Conservation (phyloP, 2,888 invertebrate genomes). For the Patella caerulea region DNA sequence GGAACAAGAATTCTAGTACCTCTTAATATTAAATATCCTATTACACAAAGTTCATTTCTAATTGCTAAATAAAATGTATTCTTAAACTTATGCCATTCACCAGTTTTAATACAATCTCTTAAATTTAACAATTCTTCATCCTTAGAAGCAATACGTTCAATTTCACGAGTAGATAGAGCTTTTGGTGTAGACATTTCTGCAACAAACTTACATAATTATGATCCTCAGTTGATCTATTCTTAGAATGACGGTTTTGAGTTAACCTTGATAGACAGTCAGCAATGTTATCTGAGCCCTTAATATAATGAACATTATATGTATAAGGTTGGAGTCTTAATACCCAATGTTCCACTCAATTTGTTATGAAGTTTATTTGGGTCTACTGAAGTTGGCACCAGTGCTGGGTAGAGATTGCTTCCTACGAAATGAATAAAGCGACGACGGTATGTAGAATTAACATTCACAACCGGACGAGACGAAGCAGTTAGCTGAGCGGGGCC, state of each 20-base stretch:
- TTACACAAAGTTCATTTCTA: neutral
- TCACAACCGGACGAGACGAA: too few species aligned
- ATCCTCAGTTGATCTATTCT: neutral
- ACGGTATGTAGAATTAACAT: too few species aligned
- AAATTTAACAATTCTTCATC: neutral
- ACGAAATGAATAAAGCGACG: too few species aligned
- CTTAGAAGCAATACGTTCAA: neutral
- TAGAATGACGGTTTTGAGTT: neutral
- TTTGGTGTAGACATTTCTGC: neutral
- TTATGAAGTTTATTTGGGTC: too few species aligned
- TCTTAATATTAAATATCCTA: conserved; percentile 1
- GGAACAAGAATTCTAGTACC: too few species aligned
- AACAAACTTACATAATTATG: neutral
- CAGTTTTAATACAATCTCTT: neutral
- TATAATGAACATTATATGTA: conserved; percentile 10
- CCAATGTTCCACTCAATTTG: neutral
- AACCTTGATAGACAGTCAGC: neutral
- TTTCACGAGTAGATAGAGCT: neutral
- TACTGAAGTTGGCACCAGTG: too few species aligned
- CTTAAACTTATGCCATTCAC: neutral
- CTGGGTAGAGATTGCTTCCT: too few species aligned
- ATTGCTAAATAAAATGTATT: conserved; percentile 3
- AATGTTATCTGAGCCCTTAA: conserved; percentile 13
- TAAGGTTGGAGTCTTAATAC: conserved; percentile 5
- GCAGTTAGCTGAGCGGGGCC: too few species aligned